These are phyloP conservation scores for Leptogaster cylindrica DNA, from an alignment of 2,888 invertebrate genomes.

Conservation along the genomic window DNA sequence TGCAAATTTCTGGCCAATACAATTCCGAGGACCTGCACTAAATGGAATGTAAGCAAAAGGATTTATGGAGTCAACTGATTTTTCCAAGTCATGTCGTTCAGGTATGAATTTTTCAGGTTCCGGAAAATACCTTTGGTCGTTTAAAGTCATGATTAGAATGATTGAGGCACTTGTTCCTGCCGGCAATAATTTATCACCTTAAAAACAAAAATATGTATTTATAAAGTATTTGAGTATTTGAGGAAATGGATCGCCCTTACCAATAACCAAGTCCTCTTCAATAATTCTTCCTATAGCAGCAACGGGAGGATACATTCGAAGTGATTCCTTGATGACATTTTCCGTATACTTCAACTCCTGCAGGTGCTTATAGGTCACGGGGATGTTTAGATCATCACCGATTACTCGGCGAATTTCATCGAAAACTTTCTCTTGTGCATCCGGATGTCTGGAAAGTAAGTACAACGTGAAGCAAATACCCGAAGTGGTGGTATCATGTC, in stretches of 20 bases:
- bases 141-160: slow-evolving; percentile 54
- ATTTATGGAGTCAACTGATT: slow-evolving; percentile 50
- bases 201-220: slow-evolving; percentile 52
- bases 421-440: slow-evolving; percentile 54
- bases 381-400: slow-evolving; percentile 50
- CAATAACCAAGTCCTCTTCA: slow-evolving; percentile 65
- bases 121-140: slow-evolving; percentile 53
- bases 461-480: slow-evolving; percentile 56
- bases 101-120: slow-evolving; percentile 57
- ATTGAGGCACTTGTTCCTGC: slow-evolving; percentile 55
- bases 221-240: neutral
- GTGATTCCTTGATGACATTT: slow-evolving; percentile 70
- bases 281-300: slow-evolving; percentile 67
- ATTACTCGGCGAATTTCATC: slow-evolving; percentile 53
- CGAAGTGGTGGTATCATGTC: slow-evolving; percentile 60
- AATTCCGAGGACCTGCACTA: slow-evolving; percentile 59
- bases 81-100: slow-evolving; percentile 62
- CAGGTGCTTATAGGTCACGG: slow-evolving; percentile 50
- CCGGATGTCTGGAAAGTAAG: slow-evolving; percentile 53
- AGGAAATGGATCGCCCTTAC: slow-evolving; percentile 57
- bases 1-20: slow-evolving; percentile 59
- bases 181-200: slow-evolving; percentile 54
- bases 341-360: slow-evolving; percentile 62
- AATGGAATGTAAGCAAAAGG: slow-evolving; percentile 57
- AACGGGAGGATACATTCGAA: slow-evolving; percentile 71